These are phyloP conservation scores for Cydia pomonella DNA, from an alignment of 1,140 invertebrate genomes.

Conservation along the genomic window DNA sequence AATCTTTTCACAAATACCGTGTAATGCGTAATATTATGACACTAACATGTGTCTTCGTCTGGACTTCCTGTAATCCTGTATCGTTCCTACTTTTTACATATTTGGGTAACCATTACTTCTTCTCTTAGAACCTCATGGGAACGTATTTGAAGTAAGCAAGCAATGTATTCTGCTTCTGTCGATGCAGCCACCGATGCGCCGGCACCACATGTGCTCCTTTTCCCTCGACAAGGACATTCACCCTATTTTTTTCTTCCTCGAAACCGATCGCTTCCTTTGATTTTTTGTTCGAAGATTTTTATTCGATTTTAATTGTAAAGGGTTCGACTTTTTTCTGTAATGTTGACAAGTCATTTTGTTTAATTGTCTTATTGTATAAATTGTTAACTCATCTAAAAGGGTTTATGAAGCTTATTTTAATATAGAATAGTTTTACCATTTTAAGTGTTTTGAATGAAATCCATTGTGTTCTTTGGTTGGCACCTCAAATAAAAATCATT, in stretches of 20 bases:
- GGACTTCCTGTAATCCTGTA: constrained; percentile 37
- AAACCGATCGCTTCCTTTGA: constrained; percentile 63
- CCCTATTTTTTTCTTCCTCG: constrained; percentile 60
- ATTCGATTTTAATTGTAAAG: constrained; percentile 65
- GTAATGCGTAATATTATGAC: constrained; percentile 42
- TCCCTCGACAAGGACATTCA: constrained; percentile 64
- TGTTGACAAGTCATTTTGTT: constrained; percentile 62
- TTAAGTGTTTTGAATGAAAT: constrained; percentile 16
- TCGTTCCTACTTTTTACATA: background rate
- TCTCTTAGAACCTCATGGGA: background rate
- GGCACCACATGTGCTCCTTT: constrained; percentile 41
- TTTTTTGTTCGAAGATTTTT: constrained; percentile 53
- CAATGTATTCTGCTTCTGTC: constrained; percentile 47
- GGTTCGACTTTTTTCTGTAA: constrained; percentile 51
- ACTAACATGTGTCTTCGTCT: constrained; percentile 34
- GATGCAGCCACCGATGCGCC: constrained; percentile 34
- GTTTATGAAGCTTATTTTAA: constrained; percentile 21
- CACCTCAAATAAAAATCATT: background rate
- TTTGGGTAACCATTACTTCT: constrained; percentile 34
- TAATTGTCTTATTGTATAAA: constrained; percentile 49
- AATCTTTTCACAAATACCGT: constrained; percentile 31
- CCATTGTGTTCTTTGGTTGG: background rate
- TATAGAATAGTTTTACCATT: constrained; percentile 3
- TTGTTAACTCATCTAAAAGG: constrained; percentile 32
- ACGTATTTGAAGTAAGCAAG: constrained; percentile 36